Percentiles rank a stretch among this genome's conserved stretches.
Conservation (phyloP, 2,797 vertebrate species). For the Phyllotis vaccarum region DNA sequence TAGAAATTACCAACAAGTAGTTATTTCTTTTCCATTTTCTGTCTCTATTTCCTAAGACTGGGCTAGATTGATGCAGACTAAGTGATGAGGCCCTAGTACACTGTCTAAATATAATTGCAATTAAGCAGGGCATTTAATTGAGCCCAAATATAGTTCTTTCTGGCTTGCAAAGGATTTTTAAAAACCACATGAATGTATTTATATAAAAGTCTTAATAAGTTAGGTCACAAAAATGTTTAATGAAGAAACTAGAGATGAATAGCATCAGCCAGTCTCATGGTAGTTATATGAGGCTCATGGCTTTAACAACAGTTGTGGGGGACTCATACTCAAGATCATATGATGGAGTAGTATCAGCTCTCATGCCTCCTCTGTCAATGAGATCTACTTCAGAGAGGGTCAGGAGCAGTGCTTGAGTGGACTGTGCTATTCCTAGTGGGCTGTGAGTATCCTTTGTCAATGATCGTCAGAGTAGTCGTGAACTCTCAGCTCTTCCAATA, state of each 20-base stretch:
- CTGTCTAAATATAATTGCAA: slow-evolving; percentile 25
- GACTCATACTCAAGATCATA: not conserved
- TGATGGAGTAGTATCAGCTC: not conserved
- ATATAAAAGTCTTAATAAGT: not conserved
- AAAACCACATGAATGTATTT: not conserved
- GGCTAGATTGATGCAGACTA: not conserved
- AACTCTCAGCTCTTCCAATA: not conserved
- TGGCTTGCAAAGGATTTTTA: not conserved
- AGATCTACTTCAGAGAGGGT: not conserved
- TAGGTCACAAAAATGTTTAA: not conserved
- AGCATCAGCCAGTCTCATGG: not conserved
- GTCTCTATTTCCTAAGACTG: not conserved
- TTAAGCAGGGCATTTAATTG: not conserved
- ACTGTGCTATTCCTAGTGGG: not conserved
- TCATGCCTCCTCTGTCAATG: not conserved
- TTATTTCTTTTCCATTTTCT: not conserved
- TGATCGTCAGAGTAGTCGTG: not conserved
- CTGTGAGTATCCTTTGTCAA: not conserved
- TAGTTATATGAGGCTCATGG: fast-evolving
- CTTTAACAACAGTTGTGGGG: not conserved
- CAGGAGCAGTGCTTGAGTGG: not conserved
- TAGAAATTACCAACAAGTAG: not conserved
- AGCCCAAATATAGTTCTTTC: not conserved
- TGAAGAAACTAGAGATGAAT: not conserved
- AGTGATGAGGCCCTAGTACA: not conserved